These are phyloP conservation scores for Dromaius novaehollandiae DNA, from an alignment of 2,113 vertebrate genomes.

Conservation along the genomic window DNA sequence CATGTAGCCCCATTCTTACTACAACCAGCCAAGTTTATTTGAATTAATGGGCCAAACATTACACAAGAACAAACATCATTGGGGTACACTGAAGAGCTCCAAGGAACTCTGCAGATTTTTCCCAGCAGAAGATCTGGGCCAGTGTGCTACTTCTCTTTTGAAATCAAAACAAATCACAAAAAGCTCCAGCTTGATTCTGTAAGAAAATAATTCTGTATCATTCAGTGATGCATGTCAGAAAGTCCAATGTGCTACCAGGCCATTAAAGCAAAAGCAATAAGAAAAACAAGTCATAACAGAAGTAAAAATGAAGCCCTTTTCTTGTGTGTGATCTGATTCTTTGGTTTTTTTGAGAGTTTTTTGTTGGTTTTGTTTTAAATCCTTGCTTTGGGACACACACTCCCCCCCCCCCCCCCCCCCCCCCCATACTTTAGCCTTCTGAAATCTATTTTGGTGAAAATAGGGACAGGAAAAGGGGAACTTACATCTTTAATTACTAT, in stretches of 20 bases:
- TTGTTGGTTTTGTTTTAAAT: background rate
- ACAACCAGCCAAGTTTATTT: background rate
- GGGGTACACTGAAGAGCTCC: background rate
- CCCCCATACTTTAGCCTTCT: background rate
- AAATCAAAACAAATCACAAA: constrained; percentile 41
- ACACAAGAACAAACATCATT: background rate
- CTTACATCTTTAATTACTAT: constrained; percentile 71
- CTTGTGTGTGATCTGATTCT: background rate
- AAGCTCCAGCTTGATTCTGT: background rate
- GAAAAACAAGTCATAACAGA: constrained; percentile 51
- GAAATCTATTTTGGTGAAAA: constrained; percentile 52
- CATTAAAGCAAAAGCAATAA: background rate
- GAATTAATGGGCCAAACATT: background rate
- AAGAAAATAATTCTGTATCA: background rate
- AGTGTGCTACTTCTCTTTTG: background rate
- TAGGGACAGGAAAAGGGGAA: constrained; percentile 38
- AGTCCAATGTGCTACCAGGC: background rate
- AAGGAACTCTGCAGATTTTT: background rate
- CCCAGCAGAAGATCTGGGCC: background rate
- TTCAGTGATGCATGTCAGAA: background rate
- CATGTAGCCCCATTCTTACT: background rate
- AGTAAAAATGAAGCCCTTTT: constrained; percentile 10
- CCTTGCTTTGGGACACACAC: constrained; percentile 32
- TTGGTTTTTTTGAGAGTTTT: background rate
- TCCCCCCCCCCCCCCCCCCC: too few relatives aligned